phyloP scores from a whole-genome alignment of 2,113 vertebrate species.

The Caloenas nicobarica region DNA sequence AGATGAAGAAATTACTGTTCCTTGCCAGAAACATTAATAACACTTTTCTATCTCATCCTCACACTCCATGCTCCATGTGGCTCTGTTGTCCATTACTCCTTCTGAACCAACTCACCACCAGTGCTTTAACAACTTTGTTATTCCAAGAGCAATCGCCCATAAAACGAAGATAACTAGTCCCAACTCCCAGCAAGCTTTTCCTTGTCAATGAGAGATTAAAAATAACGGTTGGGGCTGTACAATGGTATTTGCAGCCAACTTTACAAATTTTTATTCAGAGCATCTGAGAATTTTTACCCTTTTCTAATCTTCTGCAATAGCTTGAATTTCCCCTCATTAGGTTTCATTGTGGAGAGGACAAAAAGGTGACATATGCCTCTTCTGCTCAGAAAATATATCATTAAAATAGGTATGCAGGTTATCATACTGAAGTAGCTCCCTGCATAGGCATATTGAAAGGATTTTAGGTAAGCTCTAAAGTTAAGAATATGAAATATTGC shows the following conservation, averaged over 20 bases:
- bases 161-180: slow-evolving; percentile 70
- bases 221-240: slow-evolving; percentile 33
- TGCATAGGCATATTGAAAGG: slow-evolving; percentile 16
- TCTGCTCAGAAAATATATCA: slow-evolving; percentile 34
- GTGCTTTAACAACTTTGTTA: slow-evolving; percentile 14
- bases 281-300: slow-evolving; percentile 25
- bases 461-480: neutral
- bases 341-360: slow-evolving; percentile 30
- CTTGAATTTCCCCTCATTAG: slow-evolving; percentile 57
- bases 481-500: neutral
- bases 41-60: neutral
- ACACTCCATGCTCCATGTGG: neutral
- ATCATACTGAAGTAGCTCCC: slow-evolving; percentile 1
- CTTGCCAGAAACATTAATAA: neutral
- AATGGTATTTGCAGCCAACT: slow-evolving; percentile 53
- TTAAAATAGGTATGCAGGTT: slow-evolving; percentile 13
- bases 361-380: slow-evolving; percentile 43
- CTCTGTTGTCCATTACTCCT: slow-evolving; percentile 46
- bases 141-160: slow-evolving; percentile 58
- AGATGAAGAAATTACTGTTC: neutral
- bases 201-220: slow-evolving; percentile 73
- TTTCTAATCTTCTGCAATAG: slow-evolving; percentile 21
- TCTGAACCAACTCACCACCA: slow-evolving; percentile 35
- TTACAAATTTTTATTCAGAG: slow-evolving; percentile 33
- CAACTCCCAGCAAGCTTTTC: slow-evolving; percentile 54